Conservation (phyloP, 2,888 invertebrate species). For the Lymantria dispar region DNA sequence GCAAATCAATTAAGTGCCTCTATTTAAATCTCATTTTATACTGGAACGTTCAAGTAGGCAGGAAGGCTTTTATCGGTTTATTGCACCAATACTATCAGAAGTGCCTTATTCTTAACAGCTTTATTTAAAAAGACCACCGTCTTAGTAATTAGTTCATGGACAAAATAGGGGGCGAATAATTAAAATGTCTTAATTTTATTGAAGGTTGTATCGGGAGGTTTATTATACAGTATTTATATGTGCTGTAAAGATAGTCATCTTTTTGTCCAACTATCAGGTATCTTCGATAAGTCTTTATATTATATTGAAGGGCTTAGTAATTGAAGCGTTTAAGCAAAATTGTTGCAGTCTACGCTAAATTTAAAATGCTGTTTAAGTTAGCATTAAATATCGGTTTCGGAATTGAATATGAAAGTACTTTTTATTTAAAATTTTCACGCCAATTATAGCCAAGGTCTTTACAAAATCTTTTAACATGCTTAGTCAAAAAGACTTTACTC, state of each 20-base stretch:
- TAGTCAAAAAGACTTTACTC: no score
- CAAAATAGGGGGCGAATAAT: constrained; percentile 77
- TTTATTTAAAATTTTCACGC: no score
- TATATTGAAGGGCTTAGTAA: constrained; percentile 4
- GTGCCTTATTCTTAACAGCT: constrained; percentile 71
- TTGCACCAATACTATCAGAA: constrained; percentile 61
- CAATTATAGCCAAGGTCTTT: no score
- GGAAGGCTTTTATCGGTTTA: constrained; percentile 69
- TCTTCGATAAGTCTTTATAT: constrained; percentile 5
- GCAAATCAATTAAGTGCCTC: constrained; percentile 53
- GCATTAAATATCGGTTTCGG: no score
- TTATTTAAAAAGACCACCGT: constrained; percentile 79
- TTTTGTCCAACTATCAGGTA: neutral
- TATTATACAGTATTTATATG: constrained; percentile 58
- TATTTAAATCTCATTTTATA: constrained; percentile 51
- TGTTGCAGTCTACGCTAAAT: neutral
- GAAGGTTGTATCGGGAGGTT: constrained; percentile 49
- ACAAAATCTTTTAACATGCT: no score
- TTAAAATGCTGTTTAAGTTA: no score
- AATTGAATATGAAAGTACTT: no score
- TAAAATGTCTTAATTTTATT: constrained; percentile 81
- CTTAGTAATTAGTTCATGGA: constrained; percentile 49
- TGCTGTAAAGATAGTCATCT: constrained; percentile 53
- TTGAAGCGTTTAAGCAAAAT: neutral
- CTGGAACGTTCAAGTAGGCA: constrained; percentile 68